Evolutionary conservation across 2,888 invertebrate genomes (phyloP).

Genomic region (Aphidoletes aphidimyza): DNA sequence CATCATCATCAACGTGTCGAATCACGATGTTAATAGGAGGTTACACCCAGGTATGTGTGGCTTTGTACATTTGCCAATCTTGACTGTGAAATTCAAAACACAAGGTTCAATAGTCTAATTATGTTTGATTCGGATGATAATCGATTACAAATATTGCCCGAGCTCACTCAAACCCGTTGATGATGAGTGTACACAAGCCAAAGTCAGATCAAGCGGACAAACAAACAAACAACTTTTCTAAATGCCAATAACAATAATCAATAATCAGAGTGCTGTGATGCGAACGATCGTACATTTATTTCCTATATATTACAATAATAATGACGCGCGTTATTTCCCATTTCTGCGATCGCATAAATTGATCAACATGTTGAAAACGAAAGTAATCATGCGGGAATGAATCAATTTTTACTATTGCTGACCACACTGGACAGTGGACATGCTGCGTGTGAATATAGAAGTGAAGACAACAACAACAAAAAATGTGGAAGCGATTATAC

Average conservation of each 20-base stretch:
- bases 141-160: background rate
- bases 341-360: background rate
- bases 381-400: background rate
- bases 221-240: background rate
- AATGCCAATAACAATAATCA: background rate
- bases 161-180: background rate
- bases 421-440: background rate
- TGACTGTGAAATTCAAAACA: background rate
- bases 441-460: background rate
- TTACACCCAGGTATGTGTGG: background rate
- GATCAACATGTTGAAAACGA: background rate
- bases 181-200: background rate
- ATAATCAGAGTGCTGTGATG: background rate
- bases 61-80: background rate
- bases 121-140: conserved; percentile 19
- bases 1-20: background rate
- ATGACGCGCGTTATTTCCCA: conserved; percentile 15
- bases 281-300: background rate
- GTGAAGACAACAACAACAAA: background rate
- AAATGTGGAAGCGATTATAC: background rate
- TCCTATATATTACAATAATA: background rate
- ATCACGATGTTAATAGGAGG: conserved; percentile 1
- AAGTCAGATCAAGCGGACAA: background rate
- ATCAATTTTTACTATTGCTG: background rate
- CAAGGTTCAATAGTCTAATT: conserved; percentile 45